Evolutionary conservation across 2,797 vertebrate genomes (phyloP).

Genomic region (Melanotaenia pygmaea): DNA sequence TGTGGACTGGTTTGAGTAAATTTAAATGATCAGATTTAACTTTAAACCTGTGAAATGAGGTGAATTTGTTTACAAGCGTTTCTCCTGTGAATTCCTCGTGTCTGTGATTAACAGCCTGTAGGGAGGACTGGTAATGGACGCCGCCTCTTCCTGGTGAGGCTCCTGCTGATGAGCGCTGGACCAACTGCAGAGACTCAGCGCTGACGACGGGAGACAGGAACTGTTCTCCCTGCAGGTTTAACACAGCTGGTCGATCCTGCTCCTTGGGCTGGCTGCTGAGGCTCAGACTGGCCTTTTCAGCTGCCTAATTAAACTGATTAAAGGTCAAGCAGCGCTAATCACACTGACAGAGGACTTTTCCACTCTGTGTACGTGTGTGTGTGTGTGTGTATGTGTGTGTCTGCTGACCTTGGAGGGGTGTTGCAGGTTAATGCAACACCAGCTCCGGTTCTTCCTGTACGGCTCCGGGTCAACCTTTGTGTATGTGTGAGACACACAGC

Average conservation of each 20-base stretch:
- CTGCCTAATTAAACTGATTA: constrained; percentile 60
- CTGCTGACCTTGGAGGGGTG: constrained; percentile 25
- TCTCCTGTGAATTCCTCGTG: too few relatives aligned
- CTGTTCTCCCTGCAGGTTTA: constrained; percentile 8
- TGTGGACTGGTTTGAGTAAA: too few relatives aligned
- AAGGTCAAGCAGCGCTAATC: constrained; percentile 40
- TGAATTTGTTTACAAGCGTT: too few relatives aligned
- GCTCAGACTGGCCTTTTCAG: constrained; percentile 53
- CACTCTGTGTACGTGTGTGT: neutral
- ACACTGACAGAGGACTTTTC: constrained; percentile 27
- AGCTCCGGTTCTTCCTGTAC: constrained; percentile 7
- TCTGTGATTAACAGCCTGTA: too few relatives aligned
- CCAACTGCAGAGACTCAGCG: constrained; percentile 2
- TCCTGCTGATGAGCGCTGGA: constrained; percentile 1
- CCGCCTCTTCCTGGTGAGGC: neutral
- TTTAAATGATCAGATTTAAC: too few relatives aligned
- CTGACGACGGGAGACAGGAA: neutral
- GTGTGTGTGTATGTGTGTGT: constrained; percentile 8
- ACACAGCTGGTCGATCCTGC: constrained; percentile 4
- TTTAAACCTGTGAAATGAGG: too few relatives aligned
- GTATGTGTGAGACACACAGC: neutral
- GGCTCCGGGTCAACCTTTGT: neutral
- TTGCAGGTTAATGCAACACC: constrained; percentile 46
- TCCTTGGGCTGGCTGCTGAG: constrained; percentile 17
- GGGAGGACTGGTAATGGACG: too few relatives aligned